Conservation (phyloP, 2,797 vertebrate genomes). For the Melanogrammus aeglefinus region DNA sequence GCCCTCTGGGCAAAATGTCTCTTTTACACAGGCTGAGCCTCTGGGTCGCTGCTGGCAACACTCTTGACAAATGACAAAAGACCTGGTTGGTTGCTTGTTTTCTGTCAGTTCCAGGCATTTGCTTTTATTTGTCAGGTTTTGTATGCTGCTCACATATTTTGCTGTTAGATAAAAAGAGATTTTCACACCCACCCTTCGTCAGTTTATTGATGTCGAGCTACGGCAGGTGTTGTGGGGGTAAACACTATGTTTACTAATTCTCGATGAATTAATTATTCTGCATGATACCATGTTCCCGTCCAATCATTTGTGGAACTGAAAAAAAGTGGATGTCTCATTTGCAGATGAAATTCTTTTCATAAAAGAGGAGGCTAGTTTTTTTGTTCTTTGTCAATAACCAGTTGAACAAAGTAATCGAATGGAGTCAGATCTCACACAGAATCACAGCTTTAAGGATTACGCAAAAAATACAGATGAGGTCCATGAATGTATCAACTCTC, state of each 20-base stretch:
- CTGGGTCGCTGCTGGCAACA: constrained; percentile 77
- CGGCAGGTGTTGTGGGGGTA: neutral
- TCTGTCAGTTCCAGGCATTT: constrained; percentile 61
- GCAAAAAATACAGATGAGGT: constrained; percentile 1
- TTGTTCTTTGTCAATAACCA: constrained; percentile 39
- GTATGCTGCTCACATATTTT: neutral
- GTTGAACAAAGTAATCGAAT: constrained; percentile 35
- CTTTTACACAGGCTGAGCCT: constrained; percentile 79
- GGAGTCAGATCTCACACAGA: constrained; percentile 41
- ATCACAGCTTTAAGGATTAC: constrained; percentile 38
- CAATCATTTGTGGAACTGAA: neutral
- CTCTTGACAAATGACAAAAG: constrained; percentile 74
- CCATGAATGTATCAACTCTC: neutral
- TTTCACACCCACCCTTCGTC: neutral
- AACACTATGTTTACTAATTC: neutral
- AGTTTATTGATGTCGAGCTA: neutral
- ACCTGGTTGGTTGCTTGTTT: constrained; percentile 71
- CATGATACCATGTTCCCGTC: neutral
- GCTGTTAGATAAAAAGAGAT: neutral
- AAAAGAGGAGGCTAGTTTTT: constrained; percentile 31
- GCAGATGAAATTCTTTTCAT: constrained; percentile 8
- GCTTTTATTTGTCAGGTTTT: constrained; percentile 63
- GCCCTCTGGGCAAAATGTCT: constrained; percentile 76
- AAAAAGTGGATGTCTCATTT: neutral
- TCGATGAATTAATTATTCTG: neutral